phyloP scores from a whole-genome alignment of 2,797 vertebrate species.

The Babyrousa celebensis region DNA sequence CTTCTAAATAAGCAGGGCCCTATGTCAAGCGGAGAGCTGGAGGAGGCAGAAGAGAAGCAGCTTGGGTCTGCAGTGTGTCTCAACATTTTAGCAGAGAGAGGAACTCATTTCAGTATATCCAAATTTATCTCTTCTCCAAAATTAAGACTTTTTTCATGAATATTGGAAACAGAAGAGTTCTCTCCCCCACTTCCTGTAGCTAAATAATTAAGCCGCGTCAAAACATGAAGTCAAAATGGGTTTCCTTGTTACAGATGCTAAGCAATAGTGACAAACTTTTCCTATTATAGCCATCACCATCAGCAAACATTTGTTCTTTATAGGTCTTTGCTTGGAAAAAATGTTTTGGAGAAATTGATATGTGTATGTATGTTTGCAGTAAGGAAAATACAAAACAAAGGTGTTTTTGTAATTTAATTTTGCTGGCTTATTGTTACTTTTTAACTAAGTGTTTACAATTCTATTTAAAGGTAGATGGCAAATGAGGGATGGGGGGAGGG shows the following conservation, averaged over 20 bases:
- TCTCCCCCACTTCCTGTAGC: background rate
- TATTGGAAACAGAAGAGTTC: constrained; percentile 65
- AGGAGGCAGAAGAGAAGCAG: background rate
- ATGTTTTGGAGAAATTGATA: constrained; percentile 15
- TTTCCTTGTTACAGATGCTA: background rate
- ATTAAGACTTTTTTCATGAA: constrained; percentile 3
- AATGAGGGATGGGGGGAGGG: background rate
- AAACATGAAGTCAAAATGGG: constrained; percentile 26
- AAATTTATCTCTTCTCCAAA: constrained; percentile 35
- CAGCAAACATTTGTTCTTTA: constrained; percentile 49
- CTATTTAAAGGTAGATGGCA: background rate
- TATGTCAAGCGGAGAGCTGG: background rate
- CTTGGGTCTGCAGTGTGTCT: constrained; percentile 24
- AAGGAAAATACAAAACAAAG: constrained; percentile 24
- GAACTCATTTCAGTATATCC: background rate
- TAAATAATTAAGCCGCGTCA: constrained; percentile 45
- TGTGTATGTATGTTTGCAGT: background rate
- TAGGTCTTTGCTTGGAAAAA: constrained; percentile 45
- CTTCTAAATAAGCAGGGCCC: constrained; percentile 33
- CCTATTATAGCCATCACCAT: background rate
- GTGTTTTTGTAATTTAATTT: constrained; percentile 30
- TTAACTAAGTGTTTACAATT: background rate
- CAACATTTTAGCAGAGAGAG: background rate
- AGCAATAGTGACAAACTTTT: constrained; percentile 44
- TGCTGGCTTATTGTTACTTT: background rate